Evolutionary conservation across 2,888 invertebrate species (phyloP).

Genomic region (Amphipoea lucens): DNA sequence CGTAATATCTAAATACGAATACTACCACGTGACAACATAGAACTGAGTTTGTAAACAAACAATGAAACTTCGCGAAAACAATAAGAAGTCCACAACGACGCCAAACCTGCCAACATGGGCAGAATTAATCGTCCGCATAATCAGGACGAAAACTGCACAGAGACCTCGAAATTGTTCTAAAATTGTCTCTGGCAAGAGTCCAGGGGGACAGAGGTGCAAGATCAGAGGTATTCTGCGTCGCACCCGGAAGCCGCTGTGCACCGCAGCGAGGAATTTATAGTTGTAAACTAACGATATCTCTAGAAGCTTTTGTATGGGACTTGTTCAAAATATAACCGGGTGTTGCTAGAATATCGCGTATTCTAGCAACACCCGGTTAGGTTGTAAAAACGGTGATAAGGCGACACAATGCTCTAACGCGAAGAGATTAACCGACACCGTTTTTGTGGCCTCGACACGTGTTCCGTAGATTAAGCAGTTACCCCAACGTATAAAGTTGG

Average conservation of each 20-base stretch:
- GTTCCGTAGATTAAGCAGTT: conserved; percentile 30
- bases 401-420: conserved; percentile 41
- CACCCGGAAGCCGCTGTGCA: conserved; percentile 58
- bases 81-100: conserved; percentile 42
- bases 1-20: conserved; percentile 35
- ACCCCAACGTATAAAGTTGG: conserved; percentile 22
- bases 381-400: conserved; percentile 56
- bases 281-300: conserved; percentile 37
- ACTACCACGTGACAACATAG: conserved; percentile 36
- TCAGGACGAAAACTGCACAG: conserved; percentile 64
- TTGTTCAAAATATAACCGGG: conserved; percentile 25
- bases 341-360: not conserved
- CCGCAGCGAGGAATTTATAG: conserved; percentile 31
- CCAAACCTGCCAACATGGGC: conserved; percentile 49
- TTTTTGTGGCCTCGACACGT: conserved; percentile 49
- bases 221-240: conserved; percentile 65
- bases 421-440: conserved; percentile 42
- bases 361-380: conserved; percentile 30
- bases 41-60: conserved; percentile 58
- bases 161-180: conserved; percentile 78
- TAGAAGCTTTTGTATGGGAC: conserved; percentile 42
- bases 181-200: conserved; percentile 77
- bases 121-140: conserved; percentile 54
- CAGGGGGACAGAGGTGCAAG: conserved; percentile 76
- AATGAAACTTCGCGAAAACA: conserved; percentile 39